Base-by-base conservation (phyloP, 2,113 vertebrate species). In the Sinocyclocheilus maitianheensis region DNA sequence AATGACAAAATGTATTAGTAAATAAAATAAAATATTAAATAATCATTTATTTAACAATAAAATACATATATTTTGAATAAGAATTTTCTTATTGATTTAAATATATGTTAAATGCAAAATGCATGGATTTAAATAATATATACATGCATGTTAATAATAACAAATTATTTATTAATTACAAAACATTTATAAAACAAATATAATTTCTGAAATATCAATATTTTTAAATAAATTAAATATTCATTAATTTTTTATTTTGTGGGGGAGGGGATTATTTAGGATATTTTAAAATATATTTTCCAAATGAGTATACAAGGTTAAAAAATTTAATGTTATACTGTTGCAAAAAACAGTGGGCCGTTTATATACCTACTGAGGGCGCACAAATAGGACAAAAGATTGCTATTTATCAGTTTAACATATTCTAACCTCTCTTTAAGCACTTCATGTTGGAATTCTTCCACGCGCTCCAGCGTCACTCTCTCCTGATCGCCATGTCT, bases 381-480 rank as follows among this genome's bases (percentile, higher is more conserved):
- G 0, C 51, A 53, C 51, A 53, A 5, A 53, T 53, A 53, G 10
- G 43, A 24, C n/a, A 48, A 26, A 60, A n/a, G 8, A 74, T 79
- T 20, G 53, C 0, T 55, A 20, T 55, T 53, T 6, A n/a, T 26
- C 20, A 18, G 4, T 72, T 72, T 18, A 60, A 77, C 48, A 34
- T 53, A 6, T 9, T 67, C 72, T 83, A 1, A 98, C 98, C 97
- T 98, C 91, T 97, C 96, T 89, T 95, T 96, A 72, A 98, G 92
- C 22, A 97, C 90, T 84, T 98, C 97, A 89, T 97, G 96, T 60
- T 97, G 94, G 88, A 97, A 97, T 90, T 96, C 96, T 91, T 99
- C 97, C 71, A 97, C 94, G 87, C 96, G 97, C 85, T 97, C 96
- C 3, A 98, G 94, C 87, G 95, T 94, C 0, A 94, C 96, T 90